Conservation (phyloP, 1,140 invertebrate genomes). For the Phenacoccus solenopsis region DNA sequence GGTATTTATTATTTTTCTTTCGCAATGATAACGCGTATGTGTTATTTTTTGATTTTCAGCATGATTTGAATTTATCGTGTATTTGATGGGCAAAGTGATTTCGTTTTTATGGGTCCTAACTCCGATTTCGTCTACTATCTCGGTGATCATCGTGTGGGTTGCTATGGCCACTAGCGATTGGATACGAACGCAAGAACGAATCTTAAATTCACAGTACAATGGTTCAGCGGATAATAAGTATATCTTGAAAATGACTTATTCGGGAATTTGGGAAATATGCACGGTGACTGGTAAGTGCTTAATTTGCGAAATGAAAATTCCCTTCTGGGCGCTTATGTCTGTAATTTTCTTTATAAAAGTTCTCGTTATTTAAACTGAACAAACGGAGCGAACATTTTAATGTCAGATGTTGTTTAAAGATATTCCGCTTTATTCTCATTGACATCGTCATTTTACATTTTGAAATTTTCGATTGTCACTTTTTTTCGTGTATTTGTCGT, state of each 20-base stretch:
- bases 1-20: background rate
- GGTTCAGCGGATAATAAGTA: constrained; percentile 41
- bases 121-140: constrained; percentile 47
- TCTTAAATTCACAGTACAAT: constrained; percentile 49
- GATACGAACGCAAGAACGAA: constrained; percentile 55
- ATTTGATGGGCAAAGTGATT: constrained; percentile 15
- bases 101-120: constrained; percentile 46
- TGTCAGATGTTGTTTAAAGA: background rate
- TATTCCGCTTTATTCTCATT: background rate
- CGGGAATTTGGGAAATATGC: constrained; percentile 13
- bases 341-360: too few relatives aligned
- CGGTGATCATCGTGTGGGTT: constrained; percentile 46
- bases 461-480: background rate
- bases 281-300: constrained; percentile 1
- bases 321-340: background rate
- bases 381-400: background rate
- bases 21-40: background rate
- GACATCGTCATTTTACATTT: background rate
- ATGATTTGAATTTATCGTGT: background rate
- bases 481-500: background rate
- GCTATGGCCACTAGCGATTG: constrained; percentile 54
- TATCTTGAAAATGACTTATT: constrained; percentile 7
- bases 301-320: background rate
- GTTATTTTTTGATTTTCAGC: background rate
- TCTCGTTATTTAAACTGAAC: too few relatives aligned